Evolutionary conservation across 2,888 invertebrate genomes (phyloP), one percentile per base, ranked within the genome.

Genomic region (Drosophila ezoana): DNA sequence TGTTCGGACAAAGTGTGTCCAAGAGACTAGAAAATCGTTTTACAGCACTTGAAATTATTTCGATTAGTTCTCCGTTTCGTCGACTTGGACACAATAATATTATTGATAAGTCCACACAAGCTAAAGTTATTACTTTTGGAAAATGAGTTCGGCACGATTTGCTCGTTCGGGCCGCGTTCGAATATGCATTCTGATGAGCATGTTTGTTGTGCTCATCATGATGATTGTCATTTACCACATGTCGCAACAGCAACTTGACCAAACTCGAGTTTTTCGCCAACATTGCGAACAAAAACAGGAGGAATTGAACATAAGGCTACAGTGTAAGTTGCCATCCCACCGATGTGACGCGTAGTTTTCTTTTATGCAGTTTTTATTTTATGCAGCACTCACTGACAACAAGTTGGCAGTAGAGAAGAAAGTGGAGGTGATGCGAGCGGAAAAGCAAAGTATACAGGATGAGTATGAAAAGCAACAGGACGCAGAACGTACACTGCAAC

Each of bases 201-300:
- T 93, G 89, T 92, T 93, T 45, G 87, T 94, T 60, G 83, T 94
- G 57, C 92, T 94, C 72, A 91, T 94, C 20, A 93, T 93, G 37
- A 92, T 94, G 80, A 92, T 94, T 63, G 94, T 93, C 56, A 93
- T 94, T 77, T 94, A 94, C 79, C 94, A 94, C 84, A 94, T 93
- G 88, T 93, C 94, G 8, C 93, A 94, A 78, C 91, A 93, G 47
- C 93, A 94, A 89, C 90, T 94, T 43, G 94, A 94, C 51, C 94
- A 94, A 81, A 92, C 93, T 20, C 92, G 93, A 79, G 93, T 93
- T 78, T 91, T 93, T 41, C 93, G 93, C 71, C 91, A 93, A 58
- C 92, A 93, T 65, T 94, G 94, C 82, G 93, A 93, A 73, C 94
- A 94, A 72, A 94, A 94, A 76, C 93, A 94, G 76, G 94, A 94